A percentile compares a stretch with the other conserved stretches of the same genome.
Evolutionary conservation across 2,113 vertebrate genomes (phyloP).

Genomic region (Vulpes lagopus): DNA sequence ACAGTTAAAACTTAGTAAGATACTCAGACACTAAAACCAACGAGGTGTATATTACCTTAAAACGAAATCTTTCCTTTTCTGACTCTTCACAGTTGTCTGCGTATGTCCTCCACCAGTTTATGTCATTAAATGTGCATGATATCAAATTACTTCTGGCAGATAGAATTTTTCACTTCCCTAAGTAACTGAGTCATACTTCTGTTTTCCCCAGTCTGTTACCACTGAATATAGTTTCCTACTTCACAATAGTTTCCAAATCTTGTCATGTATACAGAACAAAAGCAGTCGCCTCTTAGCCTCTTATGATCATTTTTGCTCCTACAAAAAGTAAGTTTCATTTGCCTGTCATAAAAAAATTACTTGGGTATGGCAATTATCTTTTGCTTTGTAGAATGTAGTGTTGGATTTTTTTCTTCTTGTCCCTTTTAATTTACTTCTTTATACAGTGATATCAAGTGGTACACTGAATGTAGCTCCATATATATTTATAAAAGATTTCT

Average conservation of each 20-base stretch:
- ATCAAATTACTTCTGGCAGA: neutral
- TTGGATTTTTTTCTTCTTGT: neutral
- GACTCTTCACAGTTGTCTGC: neutral
- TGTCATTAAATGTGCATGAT: neutral
- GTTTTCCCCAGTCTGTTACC: neutral
- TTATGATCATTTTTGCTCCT: neutral
- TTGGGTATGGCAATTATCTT: neutral
- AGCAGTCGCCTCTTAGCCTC: neutral
- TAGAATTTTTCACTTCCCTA: neutral
- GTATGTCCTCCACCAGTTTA: neutral
- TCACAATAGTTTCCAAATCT: constrained; percentile 29
- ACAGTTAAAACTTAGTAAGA: neutral
- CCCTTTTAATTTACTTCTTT: neutral
- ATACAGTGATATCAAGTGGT: neutral
- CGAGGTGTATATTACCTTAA: neutral
- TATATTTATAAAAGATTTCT: neutral
- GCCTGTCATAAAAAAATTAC: neutral
- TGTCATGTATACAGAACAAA: neutral
- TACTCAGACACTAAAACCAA: neutral
- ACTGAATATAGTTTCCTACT: neutral
- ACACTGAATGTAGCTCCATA: neutral
- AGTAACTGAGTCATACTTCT: neutral
- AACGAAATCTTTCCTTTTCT: neutral
- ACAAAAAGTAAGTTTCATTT: neutral
- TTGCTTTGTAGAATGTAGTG: neutral